Base-by-base conservation (phyloP, 2,113 vertebrate genomes). In the Chrysochloris asiatica region DNA sequence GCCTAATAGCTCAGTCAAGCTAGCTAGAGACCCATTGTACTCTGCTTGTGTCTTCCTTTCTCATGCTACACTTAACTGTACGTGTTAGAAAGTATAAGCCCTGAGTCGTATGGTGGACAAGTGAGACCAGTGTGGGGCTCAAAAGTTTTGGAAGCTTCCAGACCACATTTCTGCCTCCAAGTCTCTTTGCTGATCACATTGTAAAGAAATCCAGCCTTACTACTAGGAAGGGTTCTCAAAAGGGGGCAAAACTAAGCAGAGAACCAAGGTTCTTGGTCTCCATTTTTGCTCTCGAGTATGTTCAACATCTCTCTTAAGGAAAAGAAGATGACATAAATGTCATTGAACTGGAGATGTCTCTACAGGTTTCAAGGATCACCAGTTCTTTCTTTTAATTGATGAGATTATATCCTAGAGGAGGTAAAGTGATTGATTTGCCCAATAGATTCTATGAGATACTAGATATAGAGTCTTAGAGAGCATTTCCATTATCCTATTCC, bases 1-100 rank as follows among this genome's bases (percentile, higher is more conserved):
- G 13, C 59, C 41, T 10, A 28, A 36, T 2, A 30, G 22, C 14
- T 52, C 16, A 41, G 65, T 26, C 36, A 73, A 19, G 24, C 33
- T 10, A 3, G 33, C 5, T 9, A 14, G 41, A 67, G 67, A 28
- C 28, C 6, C 50, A 21, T 5, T 28, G 61, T 1, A 13, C 17
- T 10, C 80, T n/a, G 9, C 3, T 10, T 8, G 13, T 0, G 6
- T 14, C 43, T n/a, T 45, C 63, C 14, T 41, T 73, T 33, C 77
- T 59, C n/a, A 24, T 0, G 1, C 19, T 45, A 28, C 0, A 2
- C 6, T 11, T 9, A 14, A 16, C 3, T 14, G 54, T 47, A 14
- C 1, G 26, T 4, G 47, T 22, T 3, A 21, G 56, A 56, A 22
- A 24, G 9, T 13, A 4, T 8, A 6, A 8, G 9, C 1, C 0